Percentiles rank a stretch among this genome's conserved stretches.
phyloP scores from a whole-genome alignment of 2,797 vertebrate species.

The Esox masquinongy region DNA sequence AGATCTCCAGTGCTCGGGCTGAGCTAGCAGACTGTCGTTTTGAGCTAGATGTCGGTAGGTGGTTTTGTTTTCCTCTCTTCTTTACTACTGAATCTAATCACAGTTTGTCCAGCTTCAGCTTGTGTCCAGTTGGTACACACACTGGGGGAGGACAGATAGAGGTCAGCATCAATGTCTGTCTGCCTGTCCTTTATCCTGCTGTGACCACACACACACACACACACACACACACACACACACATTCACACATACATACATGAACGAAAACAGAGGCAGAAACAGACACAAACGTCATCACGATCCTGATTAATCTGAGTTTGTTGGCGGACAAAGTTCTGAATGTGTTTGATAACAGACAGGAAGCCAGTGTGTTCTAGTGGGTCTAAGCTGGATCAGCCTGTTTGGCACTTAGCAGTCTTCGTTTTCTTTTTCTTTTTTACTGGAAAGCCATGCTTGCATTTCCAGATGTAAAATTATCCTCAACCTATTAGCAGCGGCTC shows the following conservation, averaged over 20 bases:
- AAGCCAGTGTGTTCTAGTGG: slow-evolving; percentile 17
- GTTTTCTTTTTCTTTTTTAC: slow-evolving; percentile 26
- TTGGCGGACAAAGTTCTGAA: slow-evolving; percentile 39
- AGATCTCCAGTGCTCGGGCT: slow-evolving; percentile 31
- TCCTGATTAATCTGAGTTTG: slow-evolving; percentile 11
- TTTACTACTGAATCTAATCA: slow-evolving; percentile 66
- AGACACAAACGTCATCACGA: slow-evolving; percentile 27
- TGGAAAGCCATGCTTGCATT: slow-evolving; percentile 40
- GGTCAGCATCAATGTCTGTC: slow-evolving; percentile 57
- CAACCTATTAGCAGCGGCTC: slow-evolving; percentile 32
- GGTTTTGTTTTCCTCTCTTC: slow-evolving; percentile 41
- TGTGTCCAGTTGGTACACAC: slow-evolving; percentile 60
- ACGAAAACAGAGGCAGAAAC: slow-evolving; percentile 7
- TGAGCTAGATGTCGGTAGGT: slow-evolving; percentile 49
- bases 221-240: slow-evolving; percentile 8
- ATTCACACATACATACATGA: slow-evolving; percentile 23
- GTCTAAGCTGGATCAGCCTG: slow-evolving; percentile 52
- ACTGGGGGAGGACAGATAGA: slow-evolving; percentile 38
- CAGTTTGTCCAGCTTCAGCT: slow-evolving; percentile 43
- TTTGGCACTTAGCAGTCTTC: slow-evolving; percentile 39
- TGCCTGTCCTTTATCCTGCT: slow-evolving; percentile 61
- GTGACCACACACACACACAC: slow-evolving; percentile 38
- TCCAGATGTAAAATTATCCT: slow-evolving; percentile 39
- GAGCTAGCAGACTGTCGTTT: slow-evolving; percentile 52
- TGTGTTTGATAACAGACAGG: slow-evolving; percentile 41